A percentile compares a stretch with the other conserved stretches of the same genome.
Conservation (phyloP, 2,797 vertebrate species). For the Bothrops alternatus region DNA sequence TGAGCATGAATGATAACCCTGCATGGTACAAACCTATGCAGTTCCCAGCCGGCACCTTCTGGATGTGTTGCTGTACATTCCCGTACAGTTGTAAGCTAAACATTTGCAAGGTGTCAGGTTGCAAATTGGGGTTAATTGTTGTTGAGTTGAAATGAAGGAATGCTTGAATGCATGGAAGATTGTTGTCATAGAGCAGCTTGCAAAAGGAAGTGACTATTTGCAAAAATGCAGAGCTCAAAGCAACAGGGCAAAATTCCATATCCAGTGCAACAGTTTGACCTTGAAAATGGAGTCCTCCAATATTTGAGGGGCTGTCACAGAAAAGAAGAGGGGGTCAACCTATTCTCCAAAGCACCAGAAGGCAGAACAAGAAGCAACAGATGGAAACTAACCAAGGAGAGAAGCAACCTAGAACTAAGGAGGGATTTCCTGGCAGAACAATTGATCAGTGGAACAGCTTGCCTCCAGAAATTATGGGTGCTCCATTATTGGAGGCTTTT, state of each 20-base stretch:
- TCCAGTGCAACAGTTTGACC: neutral
- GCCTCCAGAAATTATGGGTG: rapidly evolving
- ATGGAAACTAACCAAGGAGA: neutral
- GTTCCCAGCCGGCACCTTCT: neutral
- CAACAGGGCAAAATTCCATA: neutral
- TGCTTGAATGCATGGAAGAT: neutral
- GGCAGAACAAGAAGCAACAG: neutral
- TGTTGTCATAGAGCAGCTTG: neutral
- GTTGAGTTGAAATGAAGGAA: neutral
- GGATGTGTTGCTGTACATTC: neutral
- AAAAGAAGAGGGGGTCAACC: neutral
- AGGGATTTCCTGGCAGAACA: neutral
- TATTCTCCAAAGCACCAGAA: neutral
- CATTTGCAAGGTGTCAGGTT: neutral
- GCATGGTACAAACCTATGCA: neutral
- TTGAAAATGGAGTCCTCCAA: neutral
- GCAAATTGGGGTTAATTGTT: neutral
- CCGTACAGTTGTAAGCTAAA: neutral
- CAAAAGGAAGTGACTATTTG: neutral
- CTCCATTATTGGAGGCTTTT: neutral
- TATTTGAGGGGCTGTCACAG: neutral
- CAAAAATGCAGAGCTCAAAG: neutral
- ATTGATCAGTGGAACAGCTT: too few relatives aligned
- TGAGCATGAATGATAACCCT: neutral
- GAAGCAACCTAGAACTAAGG: neutral